These are phyloP conservation scores for Vidua macroura DNA, from an alignment of 2,113 vertebrate species.

Conservation along the genomic window DNA sequence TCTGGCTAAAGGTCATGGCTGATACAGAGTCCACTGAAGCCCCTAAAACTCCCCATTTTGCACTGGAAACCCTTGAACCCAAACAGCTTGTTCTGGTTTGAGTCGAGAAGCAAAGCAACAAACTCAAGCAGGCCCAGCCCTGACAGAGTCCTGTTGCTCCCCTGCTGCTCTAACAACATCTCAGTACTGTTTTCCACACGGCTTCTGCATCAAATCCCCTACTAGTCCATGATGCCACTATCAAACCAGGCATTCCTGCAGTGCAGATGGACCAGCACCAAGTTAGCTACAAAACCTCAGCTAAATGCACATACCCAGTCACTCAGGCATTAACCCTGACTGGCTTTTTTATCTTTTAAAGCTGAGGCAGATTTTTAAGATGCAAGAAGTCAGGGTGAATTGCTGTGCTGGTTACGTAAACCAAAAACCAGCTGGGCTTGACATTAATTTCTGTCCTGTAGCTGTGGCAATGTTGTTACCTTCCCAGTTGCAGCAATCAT, in stretches of 20 bases:
- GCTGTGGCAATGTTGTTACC: conserved; percentile 59
- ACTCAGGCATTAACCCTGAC: not conserved
- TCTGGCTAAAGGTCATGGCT: not conserved
- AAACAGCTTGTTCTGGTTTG: not conserved
- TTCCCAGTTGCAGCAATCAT: conserved; percentile 93
- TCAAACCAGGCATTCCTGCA: not conserved
- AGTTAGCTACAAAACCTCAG: not conserved
- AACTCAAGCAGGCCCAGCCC: not conserved
- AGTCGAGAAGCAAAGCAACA: not conserved
- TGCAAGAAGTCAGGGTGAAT: not conserved
- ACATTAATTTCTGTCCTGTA: not conserved
- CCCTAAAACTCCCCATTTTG: not conserved
- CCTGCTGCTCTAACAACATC: not conserved
- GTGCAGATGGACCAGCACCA: not conserved
- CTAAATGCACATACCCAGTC: not conserved
- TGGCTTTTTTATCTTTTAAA: not conserved
- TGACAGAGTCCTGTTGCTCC: not conserved
- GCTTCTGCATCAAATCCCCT: not conserved
- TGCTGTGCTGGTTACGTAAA: not conserved
- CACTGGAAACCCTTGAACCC: not conserved
- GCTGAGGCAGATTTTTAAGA: not conserved
- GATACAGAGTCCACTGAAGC: not conserved
- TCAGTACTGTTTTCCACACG: not conserved
- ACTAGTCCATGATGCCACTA: not conserved
- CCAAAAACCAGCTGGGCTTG: not conserved